Conservation (phyloP, 2,797 vertebrate genomes). For the Acanthopagrus latus region DNA sequence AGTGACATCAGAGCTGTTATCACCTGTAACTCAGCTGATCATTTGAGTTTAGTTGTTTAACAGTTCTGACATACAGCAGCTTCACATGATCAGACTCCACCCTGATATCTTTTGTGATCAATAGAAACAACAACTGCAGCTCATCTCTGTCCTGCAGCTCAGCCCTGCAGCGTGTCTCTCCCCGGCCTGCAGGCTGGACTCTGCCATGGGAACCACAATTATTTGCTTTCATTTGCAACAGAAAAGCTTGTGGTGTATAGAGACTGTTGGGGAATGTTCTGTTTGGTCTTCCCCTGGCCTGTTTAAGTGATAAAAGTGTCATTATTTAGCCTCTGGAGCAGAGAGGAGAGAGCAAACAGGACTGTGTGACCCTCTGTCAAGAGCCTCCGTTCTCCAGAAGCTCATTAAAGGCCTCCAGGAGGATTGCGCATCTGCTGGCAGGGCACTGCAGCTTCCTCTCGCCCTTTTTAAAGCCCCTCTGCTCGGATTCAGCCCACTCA, state of each 20-base stretch:
- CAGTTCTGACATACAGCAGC: too few species aligned
- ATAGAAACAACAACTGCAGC: too few species aligned
- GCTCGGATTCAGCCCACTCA: constrained; percentile 50
- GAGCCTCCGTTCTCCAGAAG: constrained; percentile 89
- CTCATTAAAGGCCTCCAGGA: constrained; percentile 90
- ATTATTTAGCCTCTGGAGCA: constrained; percentile 92
- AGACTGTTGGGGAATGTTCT: constrained; percentile 93
- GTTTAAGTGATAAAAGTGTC: constrained; percentile 96
- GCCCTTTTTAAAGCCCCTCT: constrained; percentile 55
- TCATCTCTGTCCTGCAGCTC: neutral
- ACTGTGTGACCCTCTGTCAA: constrained; percentile 88
- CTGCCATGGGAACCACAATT: constrained; percentile 85
- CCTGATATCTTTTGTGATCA: too few species aligned
- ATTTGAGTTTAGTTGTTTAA: too few species aligned
- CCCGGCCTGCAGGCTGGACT: constrained; percentile 67
- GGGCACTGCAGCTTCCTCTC: constrained; percentile 59
- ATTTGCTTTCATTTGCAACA: constrained; percentile 91
- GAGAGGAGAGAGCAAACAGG: constrained; percentile 93
- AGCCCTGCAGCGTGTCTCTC: constrained; percentile 33
- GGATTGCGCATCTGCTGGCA: constrained; percentile 85
- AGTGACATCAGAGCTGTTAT: too few species aligned
- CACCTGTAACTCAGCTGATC: too few species aligned
- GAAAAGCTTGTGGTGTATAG: constrained; percentile 90
- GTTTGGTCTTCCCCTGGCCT: constrained; percentile 88
- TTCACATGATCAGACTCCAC: too few species aligned